Evolutionary conservation across 2,888 invertebrate genomes (phyloP).

Genomic region (Mycogona germanica): DNA sequence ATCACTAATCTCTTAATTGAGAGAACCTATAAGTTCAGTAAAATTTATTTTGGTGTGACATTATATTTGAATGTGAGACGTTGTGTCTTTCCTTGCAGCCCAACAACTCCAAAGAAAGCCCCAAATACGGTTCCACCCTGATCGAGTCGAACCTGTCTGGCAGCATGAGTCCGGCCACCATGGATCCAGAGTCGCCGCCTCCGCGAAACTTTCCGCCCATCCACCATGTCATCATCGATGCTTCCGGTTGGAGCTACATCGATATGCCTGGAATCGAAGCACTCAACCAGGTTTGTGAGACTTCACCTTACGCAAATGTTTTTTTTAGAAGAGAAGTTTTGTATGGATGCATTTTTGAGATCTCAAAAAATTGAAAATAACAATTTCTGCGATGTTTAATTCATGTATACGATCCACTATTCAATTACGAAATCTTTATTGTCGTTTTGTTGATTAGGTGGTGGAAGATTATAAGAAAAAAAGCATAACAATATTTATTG

Average conservation of each 20-base stretch:
- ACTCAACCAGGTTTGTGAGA: constrained; percentile 1
- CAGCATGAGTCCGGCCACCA: too few species aligned
- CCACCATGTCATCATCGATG: constrained; percentile 17
- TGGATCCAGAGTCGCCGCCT: too few species aligned
- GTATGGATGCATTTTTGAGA: not conserved
- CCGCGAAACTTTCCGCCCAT: not conserved
- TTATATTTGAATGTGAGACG: too few species aligned
- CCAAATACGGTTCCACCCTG: not conserved
- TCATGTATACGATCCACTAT: not conserved
- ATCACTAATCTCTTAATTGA: too few species aligned
- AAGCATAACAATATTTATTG: constrained; percentile 13
- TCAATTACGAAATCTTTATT: not conserved
- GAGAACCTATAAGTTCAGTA: too few species aligned
- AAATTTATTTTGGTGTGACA: not conserved
- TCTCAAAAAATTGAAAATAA: not conserved
- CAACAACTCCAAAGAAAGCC: not conserved
- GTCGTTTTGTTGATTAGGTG: not conserved
- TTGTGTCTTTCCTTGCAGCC: not conserved
- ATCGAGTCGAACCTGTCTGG: too few species aligned
- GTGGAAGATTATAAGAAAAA: constrained; percentile 5
- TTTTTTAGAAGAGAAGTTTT: too few species aligned
- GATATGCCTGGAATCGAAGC: constrained; percentile 15
- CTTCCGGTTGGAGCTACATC: constrained; percentile 16
- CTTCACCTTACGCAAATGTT: not conserved
- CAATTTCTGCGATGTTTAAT: not conserved